Evolutionary conservation across 35 echinoderm and acorn worm species (phyloP), one percentile per base, ranked within the genome.

Genomic region (Heliocidaris tuberculata): DNA sequence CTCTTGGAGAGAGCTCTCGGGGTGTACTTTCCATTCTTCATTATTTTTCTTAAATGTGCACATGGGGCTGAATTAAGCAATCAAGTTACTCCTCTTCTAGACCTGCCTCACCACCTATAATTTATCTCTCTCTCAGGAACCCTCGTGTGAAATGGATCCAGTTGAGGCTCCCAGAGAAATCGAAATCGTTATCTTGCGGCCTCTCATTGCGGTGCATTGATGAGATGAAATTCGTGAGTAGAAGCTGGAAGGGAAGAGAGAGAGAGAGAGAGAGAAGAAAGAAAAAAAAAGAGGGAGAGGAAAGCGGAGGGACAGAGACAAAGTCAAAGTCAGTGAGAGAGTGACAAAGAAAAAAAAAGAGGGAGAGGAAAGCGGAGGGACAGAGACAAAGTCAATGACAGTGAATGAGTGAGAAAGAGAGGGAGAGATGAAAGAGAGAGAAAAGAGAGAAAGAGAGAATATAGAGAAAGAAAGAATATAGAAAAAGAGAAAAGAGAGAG

Each of bases 1-100:
- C 21, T 78, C 65, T n/a, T 78, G 1, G 35, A 42, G 35, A 42
- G 35, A 42, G 35, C 35, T 42, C 35, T 42, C 21, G 65, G 65
- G 65, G 65, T 78, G 65, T 78, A 78, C 65, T 78, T 78, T 78
- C 21, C 65, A 27, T n/a, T 78, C 65, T 78, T 78, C 65, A 78
- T 78, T 78, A 78, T 78, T 78, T 78, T 19, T 78, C 2, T 78
- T 78, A 78, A 78, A 78, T 78, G 65, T 24, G 8, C 65, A 21
- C 65, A 78, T 9, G 65, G 65, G 65, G 65, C 27, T 78, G 27
- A 78, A 78, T 78, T 78, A 78, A 78, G 65, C 65, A 78, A 78
- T 78, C 65, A n/a, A 78, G 65, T 78, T 78, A 27, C 65, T 78
- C 65, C 65, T 78, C 65, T 24, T 8, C 21, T 2, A 78, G 21